These are phyloP conservation scores for Strigamia transsilvanica DNA, from an alignment of 2,888 invertebrate species.

Conservation along the genomic window DNA sequence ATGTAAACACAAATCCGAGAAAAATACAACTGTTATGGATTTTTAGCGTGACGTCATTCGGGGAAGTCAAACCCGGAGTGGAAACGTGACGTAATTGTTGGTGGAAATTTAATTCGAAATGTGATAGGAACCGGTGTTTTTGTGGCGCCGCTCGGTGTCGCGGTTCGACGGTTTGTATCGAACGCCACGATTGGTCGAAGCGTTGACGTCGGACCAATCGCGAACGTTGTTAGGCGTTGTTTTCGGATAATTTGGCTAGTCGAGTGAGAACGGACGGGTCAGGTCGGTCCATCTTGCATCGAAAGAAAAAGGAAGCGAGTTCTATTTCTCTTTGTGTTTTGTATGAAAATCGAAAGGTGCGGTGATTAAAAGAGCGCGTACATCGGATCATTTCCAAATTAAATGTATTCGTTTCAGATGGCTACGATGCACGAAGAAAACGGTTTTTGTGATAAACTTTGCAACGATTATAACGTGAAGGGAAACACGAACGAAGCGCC, in stretches of 20 bases:
- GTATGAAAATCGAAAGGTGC: neutral
- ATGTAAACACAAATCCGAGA: neutral
- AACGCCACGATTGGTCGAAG: neutral
- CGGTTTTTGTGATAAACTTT: neutral
- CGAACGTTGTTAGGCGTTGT: neutral
- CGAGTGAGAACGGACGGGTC: conserved; percentile 18
- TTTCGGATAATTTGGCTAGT: neutral
- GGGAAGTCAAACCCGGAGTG: neutral
- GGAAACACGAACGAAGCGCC: neutral
- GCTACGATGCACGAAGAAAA: conserved; percentile 27
- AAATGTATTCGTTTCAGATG: neutral
- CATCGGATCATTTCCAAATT: neutral
- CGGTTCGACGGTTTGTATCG: neutral
- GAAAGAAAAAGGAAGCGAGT: conserved; percentile 14
- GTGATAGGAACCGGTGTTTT: neutral
- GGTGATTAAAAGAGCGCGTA: neutral
- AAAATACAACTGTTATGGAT: too few species aligned
- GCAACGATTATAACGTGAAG: neutral
- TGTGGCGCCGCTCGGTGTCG: too few species aligned
- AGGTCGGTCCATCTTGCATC: neutral
- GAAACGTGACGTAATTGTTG: neutral
- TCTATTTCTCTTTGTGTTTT: neutral
- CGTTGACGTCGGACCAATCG: neutral
- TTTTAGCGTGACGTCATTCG: neutral
- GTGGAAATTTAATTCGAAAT: neutral